A percentile compares a stretch with the other conserved stretches of the same genome.
Conservation (phyloP, 2,113 vertebrate species). For the Pelodiscus sinensis region DNA sequence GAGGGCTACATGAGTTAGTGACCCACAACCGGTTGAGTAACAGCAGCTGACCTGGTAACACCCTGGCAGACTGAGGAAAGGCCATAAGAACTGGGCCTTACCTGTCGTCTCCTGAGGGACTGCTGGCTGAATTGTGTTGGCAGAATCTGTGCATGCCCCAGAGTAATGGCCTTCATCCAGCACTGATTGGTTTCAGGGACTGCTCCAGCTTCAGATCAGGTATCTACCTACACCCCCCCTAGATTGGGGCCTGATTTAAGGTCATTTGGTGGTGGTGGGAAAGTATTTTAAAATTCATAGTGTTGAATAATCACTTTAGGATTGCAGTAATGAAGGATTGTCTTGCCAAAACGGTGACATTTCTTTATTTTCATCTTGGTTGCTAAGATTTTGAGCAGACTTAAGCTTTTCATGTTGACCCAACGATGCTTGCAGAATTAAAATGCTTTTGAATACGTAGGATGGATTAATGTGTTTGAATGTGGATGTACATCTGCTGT, state of each 20-base stretch:
- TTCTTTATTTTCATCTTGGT: neutral
- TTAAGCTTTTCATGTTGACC: neutral
- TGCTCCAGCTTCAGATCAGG: neutral
- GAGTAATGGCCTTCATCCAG: neutral
- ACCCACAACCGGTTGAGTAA: too few species aligned
- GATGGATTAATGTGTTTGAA: fast-evolving
- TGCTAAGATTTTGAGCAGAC: neutral
- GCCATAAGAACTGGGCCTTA: too few species aligned
- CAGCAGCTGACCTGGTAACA: too few species aligned
- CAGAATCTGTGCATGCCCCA: neutral
- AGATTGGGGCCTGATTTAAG: fast-evolving
- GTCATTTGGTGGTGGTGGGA: fast-evolving
- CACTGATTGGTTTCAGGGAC: neutral
- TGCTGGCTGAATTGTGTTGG: too few species aligned
- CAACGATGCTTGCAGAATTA: neutral
- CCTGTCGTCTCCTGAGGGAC: too few species aligned
- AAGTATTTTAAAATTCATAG: neutral
- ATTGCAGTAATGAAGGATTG: neutral
- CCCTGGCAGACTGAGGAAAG: too few species aligned
- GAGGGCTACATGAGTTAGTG: too few species aligned
- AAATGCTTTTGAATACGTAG: neutral
- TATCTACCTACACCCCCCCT: too few species aligned
- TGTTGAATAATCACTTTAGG: neutral
- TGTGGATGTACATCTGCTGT: fast-evolving
- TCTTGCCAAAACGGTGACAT: neutral